Evolutionary conservation across 1,140 invertebrate genomes (phyloP).

Genomic region (Zaprionus ornatus): DNA sequence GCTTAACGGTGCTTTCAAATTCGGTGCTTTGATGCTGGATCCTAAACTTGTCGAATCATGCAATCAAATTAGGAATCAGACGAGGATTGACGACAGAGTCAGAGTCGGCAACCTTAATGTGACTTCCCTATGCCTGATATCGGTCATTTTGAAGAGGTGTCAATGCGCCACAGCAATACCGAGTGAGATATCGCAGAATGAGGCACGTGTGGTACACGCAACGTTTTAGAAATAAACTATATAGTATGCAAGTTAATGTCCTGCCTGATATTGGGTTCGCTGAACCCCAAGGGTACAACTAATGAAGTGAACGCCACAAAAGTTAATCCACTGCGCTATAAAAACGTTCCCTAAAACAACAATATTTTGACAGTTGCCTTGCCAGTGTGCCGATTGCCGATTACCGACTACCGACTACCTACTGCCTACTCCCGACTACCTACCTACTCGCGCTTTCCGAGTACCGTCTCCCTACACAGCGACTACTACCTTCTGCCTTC

Average conservation of each 20-base stretch:
- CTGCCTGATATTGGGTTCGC: constrained; percentile 9
- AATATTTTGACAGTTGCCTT: constrained; percentile 26
- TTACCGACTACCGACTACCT: neutral
- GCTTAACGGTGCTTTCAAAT: neutral
- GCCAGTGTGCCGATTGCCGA: neutral
- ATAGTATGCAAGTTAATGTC: constrained; percentile 9
- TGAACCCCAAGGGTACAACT: neutral
- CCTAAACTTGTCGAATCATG: neutral
- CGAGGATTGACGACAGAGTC: neutral
- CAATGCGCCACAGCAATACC: too few relatives aligned
- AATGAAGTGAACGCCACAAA: constrained; percentile 5
- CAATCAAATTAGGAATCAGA: neutral
- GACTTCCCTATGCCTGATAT: neutral
- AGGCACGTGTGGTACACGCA: neutral
- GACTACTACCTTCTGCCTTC: neutral
- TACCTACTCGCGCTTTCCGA: neutral
- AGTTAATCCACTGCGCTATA: constrained; percentile 5
- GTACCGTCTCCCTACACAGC: neutral
- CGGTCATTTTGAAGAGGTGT: neutral
- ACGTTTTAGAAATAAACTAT: neutral
- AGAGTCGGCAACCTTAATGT: neutral
- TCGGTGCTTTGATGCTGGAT: neutral
- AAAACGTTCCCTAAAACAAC: constrained; percentile 23
- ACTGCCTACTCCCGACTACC: neutral
- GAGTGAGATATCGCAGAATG: too few relatives aligned